A percentile compares a stretch with the other conserved stretches of the same genome.
These are phyloP conservation scores for Heliconius melpomene DNA, from an alignment of 1,140 invertebrate species.

Conservation along the genomic window DNA sequence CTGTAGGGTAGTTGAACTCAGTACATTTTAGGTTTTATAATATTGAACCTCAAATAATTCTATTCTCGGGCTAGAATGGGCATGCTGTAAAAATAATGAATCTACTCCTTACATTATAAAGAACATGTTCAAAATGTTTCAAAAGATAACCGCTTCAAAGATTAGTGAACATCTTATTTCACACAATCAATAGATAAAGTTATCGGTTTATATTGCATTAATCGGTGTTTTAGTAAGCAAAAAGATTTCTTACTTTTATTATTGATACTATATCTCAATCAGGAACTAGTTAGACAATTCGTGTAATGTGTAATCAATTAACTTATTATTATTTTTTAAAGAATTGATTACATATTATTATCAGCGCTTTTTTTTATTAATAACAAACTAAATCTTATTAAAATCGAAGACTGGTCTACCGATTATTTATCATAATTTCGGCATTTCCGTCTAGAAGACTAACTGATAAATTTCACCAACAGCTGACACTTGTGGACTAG, in stretches of 20 bases:
- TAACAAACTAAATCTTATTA: too few relatives aligned
- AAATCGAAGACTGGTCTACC: too few relatives aligned
- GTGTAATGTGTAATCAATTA: neutral
- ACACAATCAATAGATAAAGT: neutral
- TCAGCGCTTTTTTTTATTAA: too few relatives aligned
- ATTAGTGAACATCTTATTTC: neutral
- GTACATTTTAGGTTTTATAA: too few relatives aligned
- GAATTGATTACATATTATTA: too few relatives aligned
- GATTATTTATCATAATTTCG: too few relatives aligned
- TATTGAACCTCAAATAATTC: neutral
- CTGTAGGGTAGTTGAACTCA: too few relatives aligned
- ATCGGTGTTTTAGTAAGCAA: neutral
- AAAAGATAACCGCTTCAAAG: neutral
- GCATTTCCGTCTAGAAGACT: neutral
- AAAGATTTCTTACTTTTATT: neutral
- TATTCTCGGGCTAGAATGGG: too few relatives aligned
- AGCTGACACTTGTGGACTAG: slow-evolving; percentile 75
- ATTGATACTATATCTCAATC: neutral
- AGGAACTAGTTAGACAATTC: neutral
- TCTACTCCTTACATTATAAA: too few relatives aligned
- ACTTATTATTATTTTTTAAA: too few relatives aligned
- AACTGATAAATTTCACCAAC: neutral
- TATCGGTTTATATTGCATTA: neutral
- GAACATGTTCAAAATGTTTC: neutral
- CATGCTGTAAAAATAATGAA: too few relatives aligned